These are phyloP conservation scores for Chromoteleia sp. DNA, from an alignment of 2,888 invertebrate species.

Conservation along the genomic window DNA sequence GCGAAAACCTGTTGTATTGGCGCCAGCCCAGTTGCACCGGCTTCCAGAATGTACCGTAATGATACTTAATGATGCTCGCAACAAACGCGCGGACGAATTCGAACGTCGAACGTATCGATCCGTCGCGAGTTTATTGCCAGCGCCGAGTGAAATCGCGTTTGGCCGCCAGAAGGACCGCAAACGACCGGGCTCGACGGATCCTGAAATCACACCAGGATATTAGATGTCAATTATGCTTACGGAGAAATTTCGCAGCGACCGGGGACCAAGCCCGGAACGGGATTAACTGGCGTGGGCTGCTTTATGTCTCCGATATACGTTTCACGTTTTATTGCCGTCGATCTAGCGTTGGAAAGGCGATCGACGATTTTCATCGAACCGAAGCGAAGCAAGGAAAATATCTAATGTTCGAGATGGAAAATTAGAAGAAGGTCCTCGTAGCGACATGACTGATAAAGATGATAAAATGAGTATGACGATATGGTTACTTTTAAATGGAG, in stretches of 20 bases:
- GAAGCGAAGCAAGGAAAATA: too few species aligned
- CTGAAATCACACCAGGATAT: constrained; percentile 55
- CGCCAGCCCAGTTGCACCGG: constrained; percentile 9
- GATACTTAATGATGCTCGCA: constrained; percentile 55
- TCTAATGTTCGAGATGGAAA: too few species aligned
- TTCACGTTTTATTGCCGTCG: too few species aligned
- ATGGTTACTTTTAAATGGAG: too few species aligned
- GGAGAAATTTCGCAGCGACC: constrained; percentile 39
- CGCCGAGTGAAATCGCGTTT: constrained; percentile 48
- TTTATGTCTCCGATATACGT: constrained; percentile 3
- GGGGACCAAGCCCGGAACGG: background rate
- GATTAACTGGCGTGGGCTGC: constrained; percentile 19
- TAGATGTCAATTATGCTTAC: constrained; percentile 56
- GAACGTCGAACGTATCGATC: constrained; percentile 40
- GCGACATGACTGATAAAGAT: too few species aligned
- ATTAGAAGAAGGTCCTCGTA: too few species aligned
- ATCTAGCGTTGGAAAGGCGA: too few species aligned
- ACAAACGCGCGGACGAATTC: constrained; percentile 45
- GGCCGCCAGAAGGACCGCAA: constrained; percentile 51
- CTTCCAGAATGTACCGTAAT: constrained; percentile 50
- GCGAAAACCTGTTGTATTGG: too few species aligned
- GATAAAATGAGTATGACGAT: too few species aligned
- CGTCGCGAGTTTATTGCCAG: constrained; percentile 9
- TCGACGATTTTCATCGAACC: too few species aligned
- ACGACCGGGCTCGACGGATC: constrained; percentile 52